Evolutionary conservation across 2,113 vertebrate species (phyloP), one percentile per base, ranked within the genome.

Genomic region (Centropus bengalensis): DNA sequence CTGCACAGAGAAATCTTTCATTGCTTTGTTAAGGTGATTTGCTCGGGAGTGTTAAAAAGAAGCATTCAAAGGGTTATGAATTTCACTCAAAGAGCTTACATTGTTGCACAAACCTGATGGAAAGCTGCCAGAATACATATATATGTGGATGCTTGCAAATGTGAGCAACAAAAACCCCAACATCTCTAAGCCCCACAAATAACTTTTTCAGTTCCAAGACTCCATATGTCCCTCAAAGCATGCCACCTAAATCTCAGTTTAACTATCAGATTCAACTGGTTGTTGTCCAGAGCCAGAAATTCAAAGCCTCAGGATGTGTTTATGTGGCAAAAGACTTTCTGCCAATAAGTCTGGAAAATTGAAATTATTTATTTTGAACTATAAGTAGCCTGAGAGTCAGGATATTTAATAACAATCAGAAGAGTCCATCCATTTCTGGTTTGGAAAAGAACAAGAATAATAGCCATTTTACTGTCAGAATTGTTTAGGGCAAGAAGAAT

Each of bases 401-500:
- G 78, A 74, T 91, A 77, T 67, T 91, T 82, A 82, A 67, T 79
- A 91, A 79, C 76, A 85, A 60, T 89, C 38, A 74, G 49, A 91
- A 81, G 47, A 78, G 24, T 9, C 21, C 71, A 33, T 81, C 38
- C n/a, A 60, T 78, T 94, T 90, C 49, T 83, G 33, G 13, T 80
- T 88, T 64, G 33, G 64, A 67, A 84, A 82, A 70, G n/a, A 75
- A 36, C 6, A 64, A 78, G 30, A 71, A 27, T n/a, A 96, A 83
- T 86, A 79, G 51, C 33, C 45, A 63, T 91, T 95, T 96, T 74
- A 76, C 58, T 94, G 86, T 94, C 91, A 95, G 40, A 93, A 81
- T 83, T 95, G 75, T 96, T 97, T 96, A 93, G 86, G 54, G 47
- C 54, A 92, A 45, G 28, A 78, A 81, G 78, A 89, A 88, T 82